Base-by-base conservation (phyloP, 2,888 invertebrate genomes). In the Himalopsyche kuldschensis region DNA sequence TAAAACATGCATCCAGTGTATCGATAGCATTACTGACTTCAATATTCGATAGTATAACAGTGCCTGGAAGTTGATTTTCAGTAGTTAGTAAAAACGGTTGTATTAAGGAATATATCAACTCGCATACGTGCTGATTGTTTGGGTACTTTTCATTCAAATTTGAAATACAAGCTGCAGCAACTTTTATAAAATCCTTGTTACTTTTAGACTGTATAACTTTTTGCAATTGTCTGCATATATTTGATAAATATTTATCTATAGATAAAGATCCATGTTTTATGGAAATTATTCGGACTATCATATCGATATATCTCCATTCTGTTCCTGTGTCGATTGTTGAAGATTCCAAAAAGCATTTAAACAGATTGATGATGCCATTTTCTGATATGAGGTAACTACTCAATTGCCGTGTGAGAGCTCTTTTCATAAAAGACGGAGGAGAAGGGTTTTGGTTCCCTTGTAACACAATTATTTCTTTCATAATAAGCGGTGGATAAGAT, bases 401-500 rank as follows among this genome's bases (percentile, higher is more conserved):
- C 87, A 96, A 89, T 87, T 93, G 93, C 85, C 91, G 92, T 35
- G 93, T 91, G 86, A 95, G 93, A 15, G 92, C 90, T 88, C 90
- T 92, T 87, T 93, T 93, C 69, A 95, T 91, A 94, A 95, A 96
- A 15, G 88, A 88, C 3, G 95, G 95, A 31, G 92, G 90, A 17
- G 87, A 79, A n/a, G 93, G 91, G 47, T 91, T 90, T 82, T 88
- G 89, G 17, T 90, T 89, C 88, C 92, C 92, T 87, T 93, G 93
- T 47, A 96, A 90, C 75, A 94, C 90, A 89, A 96, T 91, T n/a
- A 95, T 90, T 88, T 96, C 95, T 87, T 93, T 94, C 88, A 96
- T 93, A 46, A 95, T 90, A 78, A 92, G 89, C 31, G 93, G 92
- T 87, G 93, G 93, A 87, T 94, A 94, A 82, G 93, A 92, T 82